Conservation (phyloP, 1,140 invertebrate species). For the Philopotamus ludificatus region DNA sequence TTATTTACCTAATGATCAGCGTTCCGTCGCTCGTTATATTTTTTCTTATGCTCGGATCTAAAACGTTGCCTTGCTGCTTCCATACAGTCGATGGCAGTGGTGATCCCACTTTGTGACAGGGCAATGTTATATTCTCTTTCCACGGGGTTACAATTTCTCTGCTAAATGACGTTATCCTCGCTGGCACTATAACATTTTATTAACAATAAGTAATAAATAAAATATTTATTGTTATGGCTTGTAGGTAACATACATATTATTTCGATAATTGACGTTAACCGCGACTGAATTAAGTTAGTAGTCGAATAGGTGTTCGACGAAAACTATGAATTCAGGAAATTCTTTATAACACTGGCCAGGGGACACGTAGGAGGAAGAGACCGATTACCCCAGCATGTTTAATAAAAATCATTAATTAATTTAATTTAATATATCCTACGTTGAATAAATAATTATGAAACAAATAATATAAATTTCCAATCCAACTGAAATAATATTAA, state of each 20-base stretch:
- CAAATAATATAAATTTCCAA: no score
- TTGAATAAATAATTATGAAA: no score
- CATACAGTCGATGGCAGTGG: conserved; percentile 72
- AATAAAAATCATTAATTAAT: neutral
- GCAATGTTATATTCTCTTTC: conserved; percentile 78
- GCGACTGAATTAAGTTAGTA: no score
- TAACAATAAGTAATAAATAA: neutral
- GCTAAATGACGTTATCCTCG: conserved; percentile 79
- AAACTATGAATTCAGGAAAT: no score
- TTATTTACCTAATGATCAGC: conserved; percentile 65
- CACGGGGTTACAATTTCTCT: conserved; percentile 74
- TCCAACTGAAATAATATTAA: no score
- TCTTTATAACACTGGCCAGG: no score
- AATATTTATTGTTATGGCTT: neutral
- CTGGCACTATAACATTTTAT: conserved; percentile 63
- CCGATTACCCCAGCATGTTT: no score
- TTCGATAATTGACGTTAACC: no score
- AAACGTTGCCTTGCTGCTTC: conserved; percentile 68
- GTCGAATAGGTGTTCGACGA: no score
- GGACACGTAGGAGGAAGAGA: no score
- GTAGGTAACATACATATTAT: no score
- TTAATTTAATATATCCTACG: no score
- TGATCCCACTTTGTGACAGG: conserved; percentile 78
- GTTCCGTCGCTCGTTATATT: conserved; percentile 68
- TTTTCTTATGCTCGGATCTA: conserved; percentile 68